Percentiles rank a stretch among this genome's conserved stretches.
phyloP scores from a whole-genome alignment of 2,888 invertebrate species.

The Pollenia angustigena region DNA sequence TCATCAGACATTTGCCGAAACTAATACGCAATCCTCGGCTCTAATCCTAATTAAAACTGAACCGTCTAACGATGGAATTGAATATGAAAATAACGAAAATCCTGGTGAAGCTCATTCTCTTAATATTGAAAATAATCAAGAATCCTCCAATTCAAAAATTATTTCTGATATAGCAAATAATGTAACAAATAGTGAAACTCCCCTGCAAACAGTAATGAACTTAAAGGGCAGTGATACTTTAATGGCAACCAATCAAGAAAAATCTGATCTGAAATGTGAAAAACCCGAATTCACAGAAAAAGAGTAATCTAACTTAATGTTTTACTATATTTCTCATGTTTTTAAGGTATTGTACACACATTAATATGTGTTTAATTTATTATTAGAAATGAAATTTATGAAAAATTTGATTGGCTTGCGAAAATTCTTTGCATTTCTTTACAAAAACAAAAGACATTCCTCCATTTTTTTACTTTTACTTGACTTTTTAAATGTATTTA shows the following conservation, averaged over 20 bases:
- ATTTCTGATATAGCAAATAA: slow-evolving; percentile 2
- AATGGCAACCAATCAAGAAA: slow-evolving; percentile 29
- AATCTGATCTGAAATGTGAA: slow-evolving; percentile 60
- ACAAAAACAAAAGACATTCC: slow-evolving; percentile 51
- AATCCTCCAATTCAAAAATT: slow-evolving; percentile 11
- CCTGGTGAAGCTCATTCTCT: slow-evolving; percentile 77
- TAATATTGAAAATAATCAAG: slow-evolving; percentile 40
- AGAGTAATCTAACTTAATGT: slow-evolving; percentile 41
- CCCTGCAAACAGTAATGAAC: slow-evolving; percentile 25
- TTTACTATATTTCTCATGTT: background rate
- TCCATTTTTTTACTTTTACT: slow-evolving; percentile 19
- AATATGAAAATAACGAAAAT: slow-evolving; percentile 82
- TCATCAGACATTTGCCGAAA: slow-evolving; percentile 47
- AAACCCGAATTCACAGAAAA: slow-evolving; percentile 61
- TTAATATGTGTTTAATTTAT: slow-evolving; percentile 26
- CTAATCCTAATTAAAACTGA: slow-evolving; percentile 58
- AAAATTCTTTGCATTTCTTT: slow-evolving; percentile 45
- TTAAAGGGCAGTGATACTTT: slow-evolving; percentile 27
- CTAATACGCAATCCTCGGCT: slow-evolving; percentile 20
- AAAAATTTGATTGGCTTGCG: slow-evolving; percentile 4
- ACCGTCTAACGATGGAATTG: slow-evolving; percentile 60
- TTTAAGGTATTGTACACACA: slow-evolving; percentile 15
- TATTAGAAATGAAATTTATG: slow-evolving; percentile 7
- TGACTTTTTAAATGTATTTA: slow-evolving; percentile 39
- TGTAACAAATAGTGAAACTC: background rate